A percentile compares a stretch with the other conserved stretches of the same genome.
Evolutionary conservation across 2,797 vertebrate species (phyloP).

Genomic region (Nyctibius grandis): DNA sequence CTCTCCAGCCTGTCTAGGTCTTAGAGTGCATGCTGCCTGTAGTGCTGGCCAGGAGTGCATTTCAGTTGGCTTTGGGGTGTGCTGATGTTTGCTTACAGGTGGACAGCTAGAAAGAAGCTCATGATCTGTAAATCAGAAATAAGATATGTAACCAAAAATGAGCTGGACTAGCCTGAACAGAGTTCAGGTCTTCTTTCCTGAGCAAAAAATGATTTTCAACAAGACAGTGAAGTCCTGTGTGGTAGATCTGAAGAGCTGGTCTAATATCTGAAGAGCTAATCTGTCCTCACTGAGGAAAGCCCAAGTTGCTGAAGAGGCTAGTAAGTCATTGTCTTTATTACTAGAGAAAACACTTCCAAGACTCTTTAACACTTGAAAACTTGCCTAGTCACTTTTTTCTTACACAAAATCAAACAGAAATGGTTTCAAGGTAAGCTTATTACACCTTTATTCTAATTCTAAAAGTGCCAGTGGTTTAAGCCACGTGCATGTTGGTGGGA

Average conservation of each 20-base stretch:
- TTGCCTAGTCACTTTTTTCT: neutral
- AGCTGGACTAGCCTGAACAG: neutral
- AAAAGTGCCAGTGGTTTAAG: neutral
- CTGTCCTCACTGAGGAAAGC: neutral
- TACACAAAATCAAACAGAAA: neutral
- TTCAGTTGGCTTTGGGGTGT: neutral
- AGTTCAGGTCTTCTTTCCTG: neutral
- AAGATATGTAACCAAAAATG: neutral
- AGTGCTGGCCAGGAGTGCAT: neutral
- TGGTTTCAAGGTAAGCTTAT: neutral
- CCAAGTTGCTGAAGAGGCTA: neutral
- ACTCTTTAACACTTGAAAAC: neutral
- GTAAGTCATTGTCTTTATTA: neutral
- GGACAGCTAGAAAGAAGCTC: neutral
- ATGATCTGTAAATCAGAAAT: neutral
- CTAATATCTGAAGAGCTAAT: neutral
- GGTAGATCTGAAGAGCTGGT: neutral
- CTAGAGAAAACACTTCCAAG: neutral
- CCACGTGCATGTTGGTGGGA: neutral
- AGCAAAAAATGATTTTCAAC: neutral
- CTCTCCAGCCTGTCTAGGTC: no score
- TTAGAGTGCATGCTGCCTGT: neutral
- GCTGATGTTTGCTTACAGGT: neutral
- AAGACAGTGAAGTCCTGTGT: neutral
- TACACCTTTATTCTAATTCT: neutral